These are phyloP conservation scores for Drosophila monieri DNA, from an alignment of 2,888 invertebrate genomes.

Conservation along the genomic window DNA sequence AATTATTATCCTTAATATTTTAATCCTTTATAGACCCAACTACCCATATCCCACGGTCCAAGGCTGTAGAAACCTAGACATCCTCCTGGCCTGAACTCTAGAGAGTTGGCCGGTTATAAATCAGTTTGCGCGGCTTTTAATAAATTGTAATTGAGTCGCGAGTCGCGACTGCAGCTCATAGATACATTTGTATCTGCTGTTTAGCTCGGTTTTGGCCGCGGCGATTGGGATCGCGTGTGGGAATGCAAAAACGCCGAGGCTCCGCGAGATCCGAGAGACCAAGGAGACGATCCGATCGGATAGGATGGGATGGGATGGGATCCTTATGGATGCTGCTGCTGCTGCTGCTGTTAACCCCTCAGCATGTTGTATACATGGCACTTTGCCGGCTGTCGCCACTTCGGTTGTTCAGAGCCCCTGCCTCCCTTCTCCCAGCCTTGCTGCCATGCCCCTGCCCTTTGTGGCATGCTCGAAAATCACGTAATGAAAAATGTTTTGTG, in stretches of 20 bases:
- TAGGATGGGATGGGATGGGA: conserved; percentile 41
- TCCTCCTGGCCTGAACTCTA: conserved; percentile 8
- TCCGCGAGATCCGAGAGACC: conserved; percentile 1
- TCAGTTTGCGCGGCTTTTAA: conserved; percentile 77
- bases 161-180: conserved; percentile 71
- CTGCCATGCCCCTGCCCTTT: conserved; percentile 21
- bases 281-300: conserved; percentile 27
- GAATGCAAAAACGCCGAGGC: conserved; percentile 62
- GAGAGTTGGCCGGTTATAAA: conserved; percentile 63
- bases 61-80: conserved; percentile 13
- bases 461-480: conserved; percentile 73
- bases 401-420: conserved; percentile 41
- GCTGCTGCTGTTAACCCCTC: conserved; percentile 68
- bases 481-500: conserved; percentile 78
- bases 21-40: neutral
- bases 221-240: conserved; percentile 78
- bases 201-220: conserved; percentile 15
- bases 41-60: conserved; percentile 10
- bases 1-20: neutral
- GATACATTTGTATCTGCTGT: conserved; percentile 64
- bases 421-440: conserved; percentile 4
- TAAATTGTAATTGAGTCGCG: conserved; percentile 82
- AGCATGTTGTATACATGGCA: conserved; percentile 73
- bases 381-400: conserved; percentile 82
- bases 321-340: conserved; percentile 56